Conservation (phyloP, 1,140 invertebrate species). For the Plectrocnemia conspersa region DNA sequence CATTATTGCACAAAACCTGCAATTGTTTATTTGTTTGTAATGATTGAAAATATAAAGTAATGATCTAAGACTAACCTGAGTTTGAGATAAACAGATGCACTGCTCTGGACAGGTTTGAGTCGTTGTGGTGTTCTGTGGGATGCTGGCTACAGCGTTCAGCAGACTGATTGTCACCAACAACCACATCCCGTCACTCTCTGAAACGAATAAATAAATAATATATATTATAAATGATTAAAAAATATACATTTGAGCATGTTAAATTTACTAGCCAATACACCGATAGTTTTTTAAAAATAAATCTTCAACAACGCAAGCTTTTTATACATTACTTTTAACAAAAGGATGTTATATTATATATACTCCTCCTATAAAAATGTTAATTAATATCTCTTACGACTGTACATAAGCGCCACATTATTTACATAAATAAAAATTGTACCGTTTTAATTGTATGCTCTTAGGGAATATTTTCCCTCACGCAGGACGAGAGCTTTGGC, state of each 20-base stretch:
- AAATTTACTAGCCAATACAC: background rate
- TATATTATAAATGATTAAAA: too few species aligned
- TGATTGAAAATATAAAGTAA: conserved; percentile 18
- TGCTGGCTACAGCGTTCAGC: conserved; percentile 34
- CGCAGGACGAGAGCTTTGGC: background rate
- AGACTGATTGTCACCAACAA: conserved; percentile 23
- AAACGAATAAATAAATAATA: too few species aligned
- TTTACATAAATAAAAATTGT: background rate
- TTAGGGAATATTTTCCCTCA: too few species aligned
- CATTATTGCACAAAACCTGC: conserved; percentile 81
- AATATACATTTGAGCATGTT: background rate
- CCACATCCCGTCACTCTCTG: conserved; percentile 40
- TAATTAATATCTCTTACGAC: too few species aligned
- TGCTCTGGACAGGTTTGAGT: conserved; percentile 64
- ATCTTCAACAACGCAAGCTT: too few species aligned
- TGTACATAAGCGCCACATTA: too few species aligned
- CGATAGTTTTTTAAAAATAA: too few species aligned
- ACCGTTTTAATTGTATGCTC: conserved; percentile 4
- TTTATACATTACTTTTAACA: too few species aligned
- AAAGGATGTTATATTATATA: too few species aligned
- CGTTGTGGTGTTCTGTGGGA: conserved; percentile 65
- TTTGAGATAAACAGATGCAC: conserved; percentile 76
- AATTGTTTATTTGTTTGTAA: conserved; percentile 22
- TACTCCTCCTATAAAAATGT: too few species aligned
- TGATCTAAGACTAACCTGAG: conserved; percentile 58